These are phyloP conservation scores for Teleogryllus oceanicus DNA, from an alignment of 2,888 invertebrate genomes.

Conservation along the genomic window DNA sequence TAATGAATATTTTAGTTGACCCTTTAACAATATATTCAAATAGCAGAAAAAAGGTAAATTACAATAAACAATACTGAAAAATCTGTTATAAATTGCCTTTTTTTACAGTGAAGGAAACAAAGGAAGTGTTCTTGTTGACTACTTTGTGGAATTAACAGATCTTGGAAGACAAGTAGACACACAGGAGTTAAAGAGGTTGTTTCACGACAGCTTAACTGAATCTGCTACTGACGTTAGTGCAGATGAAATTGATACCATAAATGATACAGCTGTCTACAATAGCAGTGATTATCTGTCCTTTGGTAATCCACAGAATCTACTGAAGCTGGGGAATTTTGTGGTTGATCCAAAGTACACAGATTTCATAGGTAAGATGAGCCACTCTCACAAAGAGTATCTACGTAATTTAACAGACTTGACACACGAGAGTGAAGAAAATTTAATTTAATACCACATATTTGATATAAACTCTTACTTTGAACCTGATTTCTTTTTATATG, in stretches of 20 bases:
- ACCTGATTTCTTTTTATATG: too few relatives aligned
- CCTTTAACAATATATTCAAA: not conserved
- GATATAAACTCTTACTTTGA: too few relatives aligned
- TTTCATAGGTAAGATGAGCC: conserved; percentile 67
- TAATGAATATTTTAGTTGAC: not conserved
- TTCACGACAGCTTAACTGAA: conserved; percentile 58
- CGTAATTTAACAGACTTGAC: too few relatives aligned
- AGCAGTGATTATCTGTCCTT: conserved; percentile 31
- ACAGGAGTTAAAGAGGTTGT: conserved; percentile 64
- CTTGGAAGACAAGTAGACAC: conserved; percentile 68
- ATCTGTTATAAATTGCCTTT: too few relatives aligned
- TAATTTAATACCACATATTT: too few relatives aligned
- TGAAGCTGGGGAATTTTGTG: conserved; percentile 68
- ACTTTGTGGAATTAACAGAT: conserved; percentile 77
- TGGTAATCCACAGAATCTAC: conserved; percentile 34
- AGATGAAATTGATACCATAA: conserved; percentile 4
- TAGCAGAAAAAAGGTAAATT: not conserved
- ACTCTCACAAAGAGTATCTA: too few relatives aligned
- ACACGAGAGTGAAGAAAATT: too few relatives aligned
- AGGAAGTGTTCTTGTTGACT: conserved; percentile 85
- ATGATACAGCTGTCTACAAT: conserved; percentile 35
- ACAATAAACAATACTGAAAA: not conserved
- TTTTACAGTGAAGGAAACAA: conserved; percentile 53
- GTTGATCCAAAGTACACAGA: conserved; percentile 85
- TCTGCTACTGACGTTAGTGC: conserved; percentile 45